Evolutionary conservation across 2,888 invertebrate species (phyloP).

Genomic region (Trachelus iudaicus): DNA sequence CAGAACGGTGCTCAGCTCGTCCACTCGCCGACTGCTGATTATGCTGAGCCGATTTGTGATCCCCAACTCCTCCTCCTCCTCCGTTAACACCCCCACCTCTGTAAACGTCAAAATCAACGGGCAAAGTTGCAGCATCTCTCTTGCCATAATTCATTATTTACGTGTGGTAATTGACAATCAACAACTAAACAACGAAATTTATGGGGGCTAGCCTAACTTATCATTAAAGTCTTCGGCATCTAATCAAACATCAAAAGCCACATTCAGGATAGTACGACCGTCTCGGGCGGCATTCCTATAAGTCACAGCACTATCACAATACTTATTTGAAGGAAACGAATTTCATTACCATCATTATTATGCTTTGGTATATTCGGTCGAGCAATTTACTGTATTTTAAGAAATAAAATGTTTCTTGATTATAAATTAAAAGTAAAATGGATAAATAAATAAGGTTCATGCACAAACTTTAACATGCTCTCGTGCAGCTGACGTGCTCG

Average conservation of each 20-base stretch:
- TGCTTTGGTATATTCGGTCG: background rate
- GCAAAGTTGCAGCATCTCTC: conserved; percentile 58
- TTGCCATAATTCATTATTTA: conserved; percentile 20
- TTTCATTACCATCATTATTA: background rate
- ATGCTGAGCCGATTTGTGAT: conserved; percentile 66
- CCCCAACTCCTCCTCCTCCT: conserved; percentile 59
- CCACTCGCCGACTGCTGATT: conserved; percentile 68
- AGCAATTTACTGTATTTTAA: background rate
- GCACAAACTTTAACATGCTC: conserved; percentile 68
- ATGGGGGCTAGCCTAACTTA: background rate
- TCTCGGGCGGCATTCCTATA: background rate
- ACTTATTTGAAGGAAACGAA: background rate
- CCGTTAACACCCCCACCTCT: conserved; percentile 66
- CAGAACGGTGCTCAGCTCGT: conserved; percentile 65
- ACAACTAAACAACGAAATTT: background rate
- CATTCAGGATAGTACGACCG: conserved; percentile 11
- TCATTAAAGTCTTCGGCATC: background rate
- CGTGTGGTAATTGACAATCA: background rate
- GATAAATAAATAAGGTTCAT: conserved; percentile 56
- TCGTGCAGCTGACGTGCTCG: conserved; percentile 67
- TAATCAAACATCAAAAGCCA: conserved; percentile 17
- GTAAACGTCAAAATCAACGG: conserved; percentile 51
- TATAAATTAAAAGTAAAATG: conserved; percentile 24
- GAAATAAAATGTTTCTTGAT: background rate
- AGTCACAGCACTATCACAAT: background rate